A percentile compares a stretch with the other conserved stretches of the same genome.
Conservation (phyloP, 92 coral and sea anemone genomes). For the Palythoa caribaeorum region DNA sequence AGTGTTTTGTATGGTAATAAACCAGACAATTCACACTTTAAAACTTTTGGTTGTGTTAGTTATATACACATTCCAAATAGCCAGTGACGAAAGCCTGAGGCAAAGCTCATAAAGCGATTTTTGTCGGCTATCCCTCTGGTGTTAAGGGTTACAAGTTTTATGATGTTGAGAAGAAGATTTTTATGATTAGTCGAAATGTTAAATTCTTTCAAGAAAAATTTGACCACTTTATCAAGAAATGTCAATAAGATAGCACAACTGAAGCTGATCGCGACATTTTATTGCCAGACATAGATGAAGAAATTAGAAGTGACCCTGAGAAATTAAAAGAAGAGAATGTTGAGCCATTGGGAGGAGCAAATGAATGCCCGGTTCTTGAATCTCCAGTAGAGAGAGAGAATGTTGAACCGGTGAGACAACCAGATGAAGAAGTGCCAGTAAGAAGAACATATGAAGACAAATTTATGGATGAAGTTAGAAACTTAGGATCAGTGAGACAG, state of each 20-base stretch:
- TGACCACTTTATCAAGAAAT: slow-evolving; percentile 44
- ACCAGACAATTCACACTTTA: slow-evolving; percentile 54
- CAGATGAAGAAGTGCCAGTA: neutral
- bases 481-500: slow-evolving; percentile 35
- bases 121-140: slow-evolving; percentile 59
- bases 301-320: slow-evolving; percentile 18
- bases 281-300: slow-evolving; percentile 19
- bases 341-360: slow-evolving; percentile 32
- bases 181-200: slow-evolving; percentile 51
- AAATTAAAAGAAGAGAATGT: neutral
- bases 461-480: slow-evolving; percentile 39
- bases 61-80: slow-evolving; percentile 39
- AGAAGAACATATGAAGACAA: slow-evolving; percentile 1
- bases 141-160: slow-evolving; percentile 56
- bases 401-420: too few species aligned
- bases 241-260: neutral
- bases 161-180: slow-evolving; percentile 48
- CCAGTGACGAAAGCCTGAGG: slow-evolving; percentile 11
- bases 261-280: neutral
- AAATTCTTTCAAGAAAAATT: slow-evolving; percentile 52
- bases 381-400: too few species aligned
- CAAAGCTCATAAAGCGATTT: slow-evolving; percentile 39
- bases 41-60: slow-evolving; percentile 64
- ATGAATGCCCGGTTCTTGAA: too few species aligned
- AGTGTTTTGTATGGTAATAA: slow-evolving; percentile 44